These are phyloP conservation scores for Ptychadena robeensis DNA, from an alignment of 2,797 vertebrate species.

Conservation along the genomic window DNA sequence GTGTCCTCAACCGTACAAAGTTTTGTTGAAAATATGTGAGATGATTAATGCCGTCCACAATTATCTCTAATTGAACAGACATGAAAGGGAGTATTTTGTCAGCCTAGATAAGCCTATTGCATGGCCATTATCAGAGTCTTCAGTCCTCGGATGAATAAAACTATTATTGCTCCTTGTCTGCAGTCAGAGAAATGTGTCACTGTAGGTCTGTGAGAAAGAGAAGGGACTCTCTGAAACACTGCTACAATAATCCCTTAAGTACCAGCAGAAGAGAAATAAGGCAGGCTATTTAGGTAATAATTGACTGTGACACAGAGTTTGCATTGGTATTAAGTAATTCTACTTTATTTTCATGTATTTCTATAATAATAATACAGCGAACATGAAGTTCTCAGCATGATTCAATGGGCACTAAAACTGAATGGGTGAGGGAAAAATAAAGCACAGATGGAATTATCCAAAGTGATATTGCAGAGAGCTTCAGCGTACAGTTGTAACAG, in stretches of 20 bases:
- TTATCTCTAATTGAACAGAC: slow-evolving; percentile 74
- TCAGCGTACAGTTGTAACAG: background rate
- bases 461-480: slow-evolving; percentile 21
- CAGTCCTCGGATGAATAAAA: slow-evolving; percentile 60
- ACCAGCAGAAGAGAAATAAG: slow-evolving; percentile 65
- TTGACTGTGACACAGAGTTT: slow-evolving; percentile 62
- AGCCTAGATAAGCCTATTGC: slow-evolving; percentile 66
- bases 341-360: slow-evolving; percentile 70
- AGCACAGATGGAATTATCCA: slow-evolving; percentile 48
- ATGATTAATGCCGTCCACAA: slow-evolving; percentile 73
- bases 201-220: slow-evolving; percentile 70
- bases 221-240: slow-evolving; percentile 68
- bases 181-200: slow-evolving; percentile 65
- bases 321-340: slow-evolving; percentile 67
- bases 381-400: slow-evolving; percentile 65
- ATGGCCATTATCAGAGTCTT: slow-evolving; percentile 67
- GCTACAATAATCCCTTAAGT: slow-evolving; percentile 68
- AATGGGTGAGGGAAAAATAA: slow-evolving; percentile 2
- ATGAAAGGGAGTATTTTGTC: slow-evolving; percentile 68
- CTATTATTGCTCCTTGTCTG: slow-evolving; percentile 67
- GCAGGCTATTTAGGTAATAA: slow-evolving; percentile 64
- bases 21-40: slow-evolving; percentile 67
- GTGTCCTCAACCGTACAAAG: slow-evolving; percentile 65
- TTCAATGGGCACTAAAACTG: slow-evolving; percentile 44
- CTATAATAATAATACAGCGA: slow-evolving; percentile 65